Base-by-base conservation (phyloP, 1,140 invertebrate genomes). In the Lithobius niger region DNA sequence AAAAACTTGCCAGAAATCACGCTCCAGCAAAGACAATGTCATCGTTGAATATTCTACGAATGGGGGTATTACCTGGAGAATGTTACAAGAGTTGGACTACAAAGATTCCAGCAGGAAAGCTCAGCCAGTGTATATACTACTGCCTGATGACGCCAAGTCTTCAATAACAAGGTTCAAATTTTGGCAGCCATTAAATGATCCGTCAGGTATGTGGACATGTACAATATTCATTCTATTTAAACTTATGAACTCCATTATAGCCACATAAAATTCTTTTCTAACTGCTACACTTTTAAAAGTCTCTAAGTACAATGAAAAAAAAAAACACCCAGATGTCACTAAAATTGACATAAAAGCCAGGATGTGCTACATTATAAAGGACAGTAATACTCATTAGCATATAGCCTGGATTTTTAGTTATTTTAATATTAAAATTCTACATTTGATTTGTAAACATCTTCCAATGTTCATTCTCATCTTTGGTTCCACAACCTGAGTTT, bases 101-200 rank as follows among this genome's bases (percentile, higher is more conserved):
- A 52, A 57, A 6, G 42, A 66, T 22, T 63, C 65, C 27, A 67
- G 65, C 42, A 53, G 58, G 2, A 61, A 62, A 28, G 62, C 64
- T 27, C 64, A 68, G 47, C 56, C 64, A 15, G 60, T 72, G 1
- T 61, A 62, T 10, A 48, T 73, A 1, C 60, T 64, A 2, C 55
- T 75, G 16, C 70, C 72, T 4, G 42, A 58, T 3, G 65, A 60
- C 24, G 69, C 73, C 6, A 72, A 69, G 54, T 67, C 67, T 3
- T 58, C 63, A 3, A 53, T 53, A 2, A 73, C 72, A 1, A 66
- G 65, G 24, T 70, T 75, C 52, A 63, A 71, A 43, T 75, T 69
- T 66, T 72, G 72, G 70, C 73, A 75, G 57, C 67, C 66, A 24
- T 58, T 68, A n/a, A n/a, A n/a, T n/a, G n/a, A n/a, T n/a, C n/a